Evolutionary conservation across 2,888 invertebrate species (phyloP).

Genomic region (Hypsopygia costalis): DNA sequence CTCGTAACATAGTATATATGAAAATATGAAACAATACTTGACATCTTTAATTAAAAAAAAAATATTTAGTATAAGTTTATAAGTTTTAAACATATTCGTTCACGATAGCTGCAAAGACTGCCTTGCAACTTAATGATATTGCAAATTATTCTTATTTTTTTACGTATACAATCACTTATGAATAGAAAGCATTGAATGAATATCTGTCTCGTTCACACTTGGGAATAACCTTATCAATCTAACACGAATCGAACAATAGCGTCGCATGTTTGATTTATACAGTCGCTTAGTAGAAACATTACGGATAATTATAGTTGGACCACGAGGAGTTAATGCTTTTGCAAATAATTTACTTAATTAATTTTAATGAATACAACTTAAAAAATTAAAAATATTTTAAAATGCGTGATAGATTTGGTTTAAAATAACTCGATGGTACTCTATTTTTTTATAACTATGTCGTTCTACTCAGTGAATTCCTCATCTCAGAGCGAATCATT

Average conservation of each 20-base stretch:
- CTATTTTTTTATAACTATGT: background rate
- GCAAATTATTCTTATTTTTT: conserved; percentile 29
- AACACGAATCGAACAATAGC: conserved; percentile 80
- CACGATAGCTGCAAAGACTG: too few species aligned
- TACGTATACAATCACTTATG: conserved; percentile 60
- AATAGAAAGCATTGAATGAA: conserved; percentile 67
- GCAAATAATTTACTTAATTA: conserved; percentile 4
- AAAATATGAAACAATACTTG: conserved; percentile 25
- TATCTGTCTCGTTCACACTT: conserved; percentile 77
- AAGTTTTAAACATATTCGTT: too few species aligned
- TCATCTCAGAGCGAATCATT: background rate
- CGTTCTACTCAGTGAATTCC: conserved; percentile 3
- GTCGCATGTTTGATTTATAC: conserved; percentile 79
- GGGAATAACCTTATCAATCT: conserved; percentile 78
- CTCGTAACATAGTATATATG: conserved; percentile 40
- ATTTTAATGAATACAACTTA: background rate
- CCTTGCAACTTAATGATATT: conserved; percentile 8
- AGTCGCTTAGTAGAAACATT: conserved; percentile 80
- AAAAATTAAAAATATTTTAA: conserved; percentile 4
- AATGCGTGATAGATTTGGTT: background rate
- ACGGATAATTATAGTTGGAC: conserved; percentile 74
- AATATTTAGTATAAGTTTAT: too few species aligned
- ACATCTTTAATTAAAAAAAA: too few species aligned
- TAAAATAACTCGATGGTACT: background rate
- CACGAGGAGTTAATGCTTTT: conserved; percentile 50